phyloP scores from a whole-genome alignment of 2,888 invertebrate species.

The Drosophila dives region DNA sequence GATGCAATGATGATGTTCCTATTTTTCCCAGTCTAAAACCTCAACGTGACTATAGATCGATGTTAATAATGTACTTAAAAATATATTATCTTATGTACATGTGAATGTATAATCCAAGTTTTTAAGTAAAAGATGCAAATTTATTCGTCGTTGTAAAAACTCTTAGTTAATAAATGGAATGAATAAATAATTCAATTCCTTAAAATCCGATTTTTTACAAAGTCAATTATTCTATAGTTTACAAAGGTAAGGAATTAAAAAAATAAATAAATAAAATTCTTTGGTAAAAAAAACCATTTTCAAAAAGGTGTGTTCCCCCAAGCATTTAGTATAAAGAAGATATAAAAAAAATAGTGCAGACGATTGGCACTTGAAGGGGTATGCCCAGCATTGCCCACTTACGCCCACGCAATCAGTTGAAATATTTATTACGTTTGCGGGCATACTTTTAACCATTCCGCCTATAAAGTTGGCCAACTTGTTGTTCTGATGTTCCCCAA shows the following conservation, averaged over 20 bases:
- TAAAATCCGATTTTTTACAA: not conserved
- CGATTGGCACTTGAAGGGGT: slow-evolving; percentile 45
- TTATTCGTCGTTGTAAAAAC: not conserved
- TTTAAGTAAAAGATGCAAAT: no score
- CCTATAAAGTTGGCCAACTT: slow-evolving; percentile 52
- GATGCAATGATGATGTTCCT: slow-evolving; percentile 36
- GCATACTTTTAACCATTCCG: slow-evolving; percentile 41
- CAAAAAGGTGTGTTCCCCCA: slow-evolving; percentile 30
- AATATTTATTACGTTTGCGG: slow-evolving; percentile 46
- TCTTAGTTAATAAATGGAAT: not conserved
- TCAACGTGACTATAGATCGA: slow-evolving; percentile 24
- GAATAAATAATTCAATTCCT: not conserved
- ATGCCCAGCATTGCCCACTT: slow-evolving; percentile 67
- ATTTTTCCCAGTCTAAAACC: slow-evolving; percentile 8
- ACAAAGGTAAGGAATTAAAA: not conserved
- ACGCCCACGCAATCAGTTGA: slow-evolving; percentile 72
- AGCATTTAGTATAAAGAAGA: slow-evolving; percentile 29
- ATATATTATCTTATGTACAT: slow-evolving; percentile 13
- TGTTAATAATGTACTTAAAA: slow-evolving; percentile 43
- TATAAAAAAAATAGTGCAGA: slow-evolving; percentile 21
- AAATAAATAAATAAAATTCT: no score
- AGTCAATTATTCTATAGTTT: not conserved
- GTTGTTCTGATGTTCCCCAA: slow-evolving; percentile 43
- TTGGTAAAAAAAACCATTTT: no score
- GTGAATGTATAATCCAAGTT: not conserved